phyloP scores from a whole-genome alignment of 2,888 invertebrate genomes.

The Oscheius sp. region DNA sequence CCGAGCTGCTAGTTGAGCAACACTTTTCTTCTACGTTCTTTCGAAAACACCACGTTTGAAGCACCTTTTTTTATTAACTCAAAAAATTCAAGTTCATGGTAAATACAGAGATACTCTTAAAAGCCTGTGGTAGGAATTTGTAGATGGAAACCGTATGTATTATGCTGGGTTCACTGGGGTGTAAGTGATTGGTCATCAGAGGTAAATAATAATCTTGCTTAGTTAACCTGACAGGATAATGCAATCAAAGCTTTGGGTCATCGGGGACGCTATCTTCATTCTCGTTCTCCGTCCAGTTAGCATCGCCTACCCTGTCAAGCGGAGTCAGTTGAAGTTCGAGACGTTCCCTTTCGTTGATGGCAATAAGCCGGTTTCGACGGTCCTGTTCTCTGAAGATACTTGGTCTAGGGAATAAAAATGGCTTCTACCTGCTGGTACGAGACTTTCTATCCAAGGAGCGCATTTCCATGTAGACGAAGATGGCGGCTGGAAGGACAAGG shows the following conservation, averaged over 20 bases:
- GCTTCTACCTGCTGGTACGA: constrained; percentile 8
- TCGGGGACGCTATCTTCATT: not conserved
- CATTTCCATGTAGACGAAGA: constrained; percentile 25
- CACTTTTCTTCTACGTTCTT: no score
- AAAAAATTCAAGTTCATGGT: no score
- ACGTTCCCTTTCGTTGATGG: constrained; percentile 34
- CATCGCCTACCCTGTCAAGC: constrained; percentile 46
- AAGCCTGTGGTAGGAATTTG: not conserved
- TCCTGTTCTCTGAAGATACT: constrained; percentile 19
- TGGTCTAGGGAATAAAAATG: constrained; percentile 9
- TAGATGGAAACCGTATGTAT: constrained; percentile 6
- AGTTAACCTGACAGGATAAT: not conserved
- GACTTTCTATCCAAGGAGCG: constrained; percentile 25
- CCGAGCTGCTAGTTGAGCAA: no score
- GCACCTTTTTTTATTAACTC: no score
- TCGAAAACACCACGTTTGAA: no score
- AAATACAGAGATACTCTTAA: no score
- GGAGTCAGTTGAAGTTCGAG: constrained; percentile 41
- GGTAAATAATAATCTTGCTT: not conserved
- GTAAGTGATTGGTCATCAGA: not conserved
- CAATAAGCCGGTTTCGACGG: constrained; percentile 31
- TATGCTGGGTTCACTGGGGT: constrained; percentile 6
- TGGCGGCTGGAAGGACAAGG: constrained; percentile 1
- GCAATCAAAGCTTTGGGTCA: constrained; percentile 6
- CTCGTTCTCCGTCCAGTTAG: constrained; percentile 33